Percentiles rank a stretch among this genome's conserved stretches.
These are phyloP conservation scores for Oreochromis tanganicae DNA, from an alignment of 2,113 vertebrate genomes.

Conservation along the genomic window DNA sequence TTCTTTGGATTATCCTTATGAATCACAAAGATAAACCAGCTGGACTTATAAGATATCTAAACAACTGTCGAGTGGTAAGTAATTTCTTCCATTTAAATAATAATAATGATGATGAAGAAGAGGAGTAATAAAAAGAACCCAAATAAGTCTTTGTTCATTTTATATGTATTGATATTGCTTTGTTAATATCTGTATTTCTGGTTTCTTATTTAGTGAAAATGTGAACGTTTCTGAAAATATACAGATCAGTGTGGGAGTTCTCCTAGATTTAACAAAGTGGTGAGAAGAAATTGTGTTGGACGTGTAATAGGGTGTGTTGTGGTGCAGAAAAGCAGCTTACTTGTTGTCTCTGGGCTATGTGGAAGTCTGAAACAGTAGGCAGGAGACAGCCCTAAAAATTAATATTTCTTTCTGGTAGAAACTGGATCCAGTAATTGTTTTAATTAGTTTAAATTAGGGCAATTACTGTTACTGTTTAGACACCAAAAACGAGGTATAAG, in stretches of 20 bases:
- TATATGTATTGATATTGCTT: neutral
- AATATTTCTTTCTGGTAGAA: neutral
- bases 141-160: neutral
- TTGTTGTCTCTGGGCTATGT: neutral
- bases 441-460: neutral
- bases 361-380: neutral
- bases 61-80: conserved; percentile 17
- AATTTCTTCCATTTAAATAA: neutral
- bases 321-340: neutral
- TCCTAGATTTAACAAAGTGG: neutral
- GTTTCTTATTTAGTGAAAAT: neutral
- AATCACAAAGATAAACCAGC: neutral
- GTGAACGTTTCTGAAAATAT: neutral
- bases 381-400: neutral
- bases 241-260: neutral
- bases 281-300: neutral
- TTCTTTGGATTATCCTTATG: neutral
- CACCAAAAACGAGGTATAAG: neutral
- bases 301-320: neutral
- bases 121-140: neutral
- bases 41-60: neutral
- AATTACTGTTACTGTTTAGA: neutral
- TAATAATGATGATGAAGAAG: neutral
- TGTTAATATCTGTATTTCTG: neutral
- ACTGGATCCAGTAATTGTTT: neutral